These are phyloP conservation scores for Pollimyrus isidori DNA, from an alignment of 2,113 vertebrate species.

Conservation along the genomic window DNA sequence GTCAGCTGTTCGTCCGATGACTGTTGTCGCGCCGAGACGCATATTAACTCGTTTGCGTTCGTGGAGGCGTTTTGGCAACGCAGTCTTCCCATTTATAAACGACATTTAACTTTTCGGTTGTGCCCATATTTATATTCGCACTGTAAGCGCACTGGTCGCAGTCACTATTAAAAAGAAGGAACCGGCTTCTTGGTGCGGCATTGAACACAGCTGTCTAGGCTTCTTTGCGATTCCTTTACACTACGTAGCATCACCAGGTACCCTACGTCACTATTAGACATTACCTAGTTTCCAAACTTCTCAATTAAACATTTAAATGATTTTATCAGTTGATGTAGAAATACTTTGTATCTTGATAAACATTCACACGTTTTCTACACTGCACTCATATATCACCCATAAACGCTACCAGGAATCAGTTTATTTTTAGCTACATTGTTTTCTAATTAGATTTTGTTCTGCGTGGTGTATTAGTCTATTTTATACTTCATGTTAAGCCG, in stretches of 20 bases:
- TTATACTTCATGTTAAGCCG: background rate
- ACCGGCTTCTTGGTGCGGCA: background rate
- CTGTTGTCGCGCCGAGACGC: background rate
- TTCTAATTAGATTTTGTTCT: background rate
- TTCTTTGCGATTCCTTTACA: background rate
- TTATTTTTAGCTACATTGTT: background rate
- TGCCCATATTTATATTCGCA: background rate
- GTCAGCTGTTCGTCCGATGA: background rate
- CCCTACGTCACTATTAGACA: background rate
- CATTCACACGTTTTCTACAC: background rate
- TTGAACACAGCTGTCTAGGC: background rate
- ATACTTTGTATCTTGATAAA: background rate
- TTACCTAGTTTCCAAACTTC: background rate
- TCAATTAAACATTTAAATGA: background rate
- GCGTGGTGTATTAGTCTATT: background rate
- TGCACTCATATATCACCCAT: background rate
- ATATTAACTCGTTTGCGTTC: background rate
- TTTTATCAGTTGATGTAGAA: background rate
- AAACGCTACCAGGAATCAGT: background rate
- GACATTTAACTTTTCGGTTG: background rate
- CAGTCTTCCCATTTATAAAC: background rate
- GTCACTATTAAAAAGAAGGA: background rate
- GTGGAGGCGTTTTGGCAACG: background rate
- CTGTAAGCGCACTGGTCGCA: background rate
- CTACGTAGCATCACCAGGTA: background rate